These are phyloP conservation scores for Ceyx margarethae DNA, from an alignment of 2,113 vertebrate species.

Conservation along the genomic window DNA sequence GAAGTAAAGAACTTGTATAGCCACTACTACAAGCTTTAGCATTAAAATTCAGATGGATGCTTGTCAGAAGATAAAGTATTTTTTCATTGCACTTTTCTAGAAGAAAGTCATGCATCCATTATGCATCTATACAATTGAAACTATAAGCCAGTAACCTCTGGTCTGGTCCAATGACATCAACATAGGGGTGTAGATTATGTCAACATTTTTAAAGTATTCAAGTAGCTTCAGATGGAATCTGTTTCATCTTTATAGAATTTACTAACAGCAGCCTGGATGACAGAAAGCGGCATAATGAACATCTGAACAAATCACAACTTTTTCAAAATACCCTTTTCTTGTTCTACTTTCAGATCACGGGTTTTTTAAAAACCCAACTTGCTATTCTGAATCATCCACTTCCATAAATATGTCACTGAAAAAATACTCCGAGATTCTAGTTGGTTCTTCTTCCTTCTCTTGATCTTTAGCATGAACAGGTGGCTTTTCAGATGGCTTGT, in stretches of 20 bases:
- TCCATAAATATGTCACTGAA: conserved; percentile 93
- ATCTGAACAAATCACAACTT: not conserved
- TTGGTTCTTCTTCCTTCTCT: conserved; percentile 76
- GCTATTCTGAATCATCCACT: conserved; percentile 81
- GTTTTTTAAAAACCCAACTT: not conserved
- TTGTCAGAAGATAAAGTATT: not conserved
- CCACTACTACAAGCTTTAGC: not conserved
- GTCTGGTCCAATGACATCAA: not conserved
- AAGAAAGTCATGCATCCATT: not conserved
- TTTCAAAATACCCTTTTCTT: conserved; percentile 8
- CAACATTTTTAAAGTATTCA: not conserved
- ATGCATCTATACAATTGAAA: not conserved
- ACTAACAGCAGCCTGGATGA: not conserved
- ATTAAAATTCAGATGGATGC: conserved; percentile 22
- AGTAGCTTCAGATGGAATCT: not conserved
- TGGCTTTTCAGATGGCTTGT: conserved; percentile 1
- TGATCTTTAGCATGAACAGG: not conserved
- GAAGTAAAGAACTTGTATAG: conserved; percentile 58
- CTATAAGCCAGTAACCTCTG: not conserved
- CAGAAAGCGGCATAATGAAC: not conserved
- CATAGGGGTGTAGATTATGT: not conserved
- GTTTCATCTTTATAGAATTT: not conserved
- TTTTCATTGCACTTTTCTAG: conserved; percentile 24
- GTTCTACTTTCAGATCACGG: not conserved
- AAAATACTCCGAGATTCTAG: conserved; percentile 87